These are phyloP conservation scores for Callocephalon fimbriatum DNA, from an alignment of 2,113 vertebrate genomes.

Conservation along the genomic window DNA sequence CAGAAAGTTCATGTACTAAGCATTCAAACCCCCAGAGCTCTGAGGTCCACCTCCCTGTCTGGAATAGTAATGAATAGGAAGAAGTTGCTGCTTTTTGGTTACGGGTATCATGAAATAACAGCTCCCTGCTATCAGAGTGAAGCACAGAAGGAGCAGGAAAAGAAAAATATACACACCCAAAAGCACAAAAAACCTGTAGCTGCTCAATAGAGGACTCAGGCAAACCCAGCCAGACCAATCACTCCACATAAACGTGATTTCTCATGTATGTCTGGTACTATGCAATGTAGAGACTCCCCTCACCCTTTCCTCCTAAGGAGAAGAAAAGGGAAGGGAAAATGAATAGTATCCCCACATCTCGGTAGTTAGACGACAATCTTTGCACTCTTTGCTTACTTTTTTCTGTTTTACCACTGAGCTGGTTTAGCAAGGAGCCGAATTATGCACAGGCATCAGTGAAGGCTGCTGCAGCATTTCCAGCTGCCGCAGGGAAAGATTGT, in stretches of 20 bases:
- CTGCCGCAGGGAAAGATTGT: not conserved
- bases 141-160: not conserved
- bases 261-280: not conserved
- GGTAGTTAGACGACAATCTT: not conserved
- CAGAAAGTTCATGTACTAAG: not conserved
- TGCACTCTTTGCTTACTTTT: not conserved
- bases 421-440: not conserved
- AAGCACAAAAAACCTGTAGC: constrained; percentile 31
- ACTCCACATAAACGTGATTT: not conserved
- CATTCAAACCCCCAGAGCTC: not conserved
- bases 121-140: not conserved
- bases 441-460: not conserved
- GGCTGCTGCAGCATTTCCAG: not conserved
- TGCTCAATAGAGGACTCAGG: not conserved
- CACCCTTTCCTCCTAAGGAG: not conserved
- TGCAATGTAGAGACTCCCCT: not conserved
- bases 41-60: not conserved
- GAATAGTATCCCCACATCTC: not conserved
- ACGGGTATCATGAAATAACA: not conserved
- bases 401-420: not conserved
- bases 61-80: not conserved
- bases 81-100: not conserved
- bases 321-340: not conserved
- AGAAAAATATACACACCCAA: not conserved
- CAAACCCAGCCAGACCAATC: not conserved